Percentiles rank a stretch among this genome's conserved stretches.
These are phyloP conservation scores for Gallinago media DNA, from an alignment of 2,113 vertebrate genomes.

Conservation along the genomic window DNA sequence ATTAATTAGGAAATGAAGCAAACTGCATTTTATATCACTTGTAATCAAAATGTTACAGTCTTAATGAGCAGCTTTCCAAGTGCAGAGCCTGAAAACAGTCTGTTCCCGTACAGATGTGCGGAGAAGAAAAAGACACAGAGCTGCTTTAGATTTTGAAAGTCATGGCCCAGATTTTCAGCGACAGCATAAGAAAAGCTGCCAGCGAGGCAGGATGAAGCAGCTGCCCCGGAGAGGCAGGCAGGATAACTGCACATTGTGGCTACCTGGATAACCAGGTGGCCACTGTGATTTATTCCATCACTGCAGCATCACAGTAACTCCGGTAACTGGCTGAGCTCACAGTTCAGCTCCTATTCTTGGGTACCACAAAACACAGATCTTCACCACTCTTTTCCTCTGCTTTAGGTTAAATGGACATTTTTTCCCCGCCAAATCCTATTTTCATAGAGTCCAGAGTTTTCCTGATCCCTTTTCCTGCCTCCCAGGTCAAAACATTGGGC, in stretches of 20 bases:
- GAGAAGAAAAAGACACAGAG: not conserved
- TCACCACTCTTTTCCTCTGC: not conserved
- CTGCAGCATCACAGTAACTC: not conserved
- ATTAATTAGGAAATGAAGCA: constrained; percentile 72
- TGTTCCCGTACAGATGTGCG: not conserved
- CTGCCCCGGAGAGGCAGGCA: not conserved
- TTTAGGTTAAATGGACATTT: not conserved
- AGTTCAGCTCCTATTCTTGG: not conserved
- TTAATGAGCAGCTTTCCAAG: not conserved
- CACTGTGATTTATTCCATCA: not conserved
- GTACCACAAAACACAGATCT: not conserved
- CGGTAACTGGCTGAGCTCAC: not conserved
- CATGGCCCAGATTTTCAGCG: not conserved
- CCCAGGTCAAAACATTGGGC: not conserved
- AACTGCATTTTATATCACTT: constrained; percentile 63
- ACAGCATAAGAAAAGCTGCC: not conserved
- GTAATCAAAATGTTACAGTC: constrained; percentile 60
- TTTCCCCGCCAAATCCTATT: not conserved
- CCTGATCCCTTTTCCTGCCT: not conserved
- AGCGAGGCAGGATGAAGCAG: not conserved
- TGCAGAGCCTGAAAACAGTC: not conserved
- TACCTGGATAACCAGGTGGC: not conserved
- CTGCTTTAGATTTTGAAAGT: not conserved
- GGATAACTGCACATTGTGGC: too few species aligned
- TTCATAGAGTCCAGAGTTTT: not conserved